Base-by-base conservation (phyloP, 2,113 vertebrate genomes). In the Cromileptes altivelis region DNA sequence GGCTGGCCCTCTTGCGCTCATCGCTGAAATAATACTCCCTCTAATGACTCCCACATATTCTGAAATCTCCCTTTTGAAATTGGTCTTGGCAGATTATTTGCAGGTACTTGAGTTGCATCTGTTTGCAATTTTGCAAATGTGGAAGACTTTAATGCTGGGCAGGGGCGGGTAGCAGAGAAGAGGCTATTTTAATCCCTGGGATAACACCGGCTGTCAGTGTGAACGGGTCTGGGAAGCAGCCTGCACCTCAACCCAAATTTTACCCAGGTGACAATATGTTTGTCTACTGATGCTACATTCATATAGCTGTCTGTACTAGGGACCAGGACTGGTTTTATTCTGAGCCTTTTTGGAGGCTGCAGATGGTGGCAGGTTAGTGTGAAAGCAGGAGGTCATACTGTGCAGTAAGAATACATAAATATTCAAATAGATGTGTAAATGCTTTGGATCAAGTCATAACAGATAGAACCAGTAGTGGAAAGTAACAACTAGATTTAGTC, bases 31-130 rank as follows among this genome's bases (percentile, higher is more conserved):
- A 99, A 99, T 99, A 97, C 97, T 97, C 97, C 97, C 98, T 97
- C 97, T 99, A 98, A 99, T 98, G 98, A 99, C 98, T 98, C 97
- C 97, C 97, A 97, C 98, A 98, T 97, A 99, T 98, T 98, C 97
- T 98, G 97, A 99, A 99, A 99, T 99, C 98, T 99, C 97, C 97
- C 98, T 99, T 99, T 99, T 98, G 98, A 99, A 99, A 99, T 99
- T 97, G 98, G 97, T 98, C 97, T 99, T 99, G 98, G 98, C 98
- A 99, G 97, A 98, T 99, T 98, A 98, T 99, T 98, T 98, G 98
- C 98, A 99, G 98, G 98, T 99, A 99, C 98, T 99, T 99, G 97
- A 99, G 97, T 97, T 98, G 97, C 98, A 99, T 99, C 98, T 99
- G 98, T 99, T 99, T 99, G 98, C 97, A 99, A 99, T 99, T 99